Evolutionary conservation across 2,113 vertebrate species (phyloP), one percentile per base, ranked within the genome.

Genomic region (Tragelaphus buxtoni): DNA sequence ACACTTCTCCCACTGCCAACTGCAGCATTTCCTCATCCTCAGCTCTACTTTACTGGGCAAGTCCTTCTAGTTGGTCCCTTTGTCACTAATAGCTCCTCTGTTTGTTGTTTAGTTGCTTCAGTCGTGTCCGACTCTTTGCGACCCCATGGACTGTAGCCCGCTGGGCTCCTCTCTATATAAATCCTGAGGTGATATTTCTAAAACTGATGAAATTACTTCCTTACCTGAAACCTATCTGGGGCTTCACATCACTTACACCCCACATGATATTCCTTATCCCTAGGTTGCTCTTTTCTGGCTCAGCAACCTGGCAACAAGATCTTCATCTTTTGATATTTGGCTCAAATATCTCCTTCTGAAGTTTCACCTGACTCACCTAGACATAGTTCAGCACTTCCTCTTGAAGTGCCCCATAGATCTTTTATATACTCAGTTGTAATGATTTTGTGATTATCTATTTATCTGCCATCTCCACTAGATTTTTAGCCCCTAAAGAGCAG

Each of bases 371-470:
- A 61, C 22, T 12, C 72, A 60, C n/a, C 42, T 81, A 87, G 18
- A 39, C 42, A 49, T 14, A 72, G 14, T 53, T 51, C 20, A 30
- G 8, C 45, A 39, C 76, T 55, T 76, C 55, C 22, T 69, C 69
- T 60, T n/a, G 32, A 32, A 17, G 45, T 35, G 10, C 77, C 76
- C 56, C 32, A 5, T 35, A 9, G 53, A 55, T 55, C 9, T 82
- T 42, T 80, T 76, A 61, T 61, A 30, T 83, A 83, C 17, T 63
- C 30, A 65, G 3, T 53, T 89, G 28, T 89, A 22, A 39, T 9
- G 9, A 47, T 94, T 94, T 13, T 82, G 42, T 53, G 39, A 17
- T 65, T 65, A 45, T 80, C 83, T 87, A 28, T 76, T 76, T 83
- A 58, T 65, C 69, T 61, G 39, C 76, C 4, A 13, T 35, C 51